These are phyloP conservation scores for Acinonyx jubatus DNA, from an alignment of 2,113 vertebrate species.

Conservation along the genomic window DNA sequence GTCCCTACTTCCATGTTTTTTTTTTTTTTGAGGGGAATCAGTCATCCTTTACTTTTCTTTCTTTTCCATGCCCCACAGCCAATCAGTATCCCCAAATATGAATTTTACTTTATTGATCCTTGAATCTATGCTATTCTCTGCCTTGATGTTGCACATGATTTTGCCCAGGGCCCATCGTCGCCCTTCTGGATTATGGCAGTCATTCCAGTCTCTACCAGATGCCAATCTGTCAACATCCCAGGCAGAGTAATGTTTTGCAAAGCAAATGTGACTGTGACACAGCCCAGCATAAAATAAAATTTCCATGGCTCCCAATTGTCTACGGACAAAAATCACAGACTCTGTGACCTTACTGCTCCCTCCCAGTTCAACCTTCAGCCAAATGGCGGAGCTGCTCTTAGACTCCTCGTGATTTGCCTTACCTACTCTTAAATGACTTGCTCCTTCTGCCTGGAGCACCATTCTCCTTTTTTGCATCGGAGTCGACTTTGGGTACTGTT, in stretches of 20 bases:
- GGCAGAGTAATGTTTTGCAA: background rate
- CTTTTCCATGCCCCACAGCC: background rate
- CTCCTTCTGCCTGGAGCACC: background rate
- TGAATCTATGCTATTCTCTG: background rate
- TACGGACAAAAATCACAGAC: background rate
- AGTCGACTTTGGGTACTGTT: background rate
- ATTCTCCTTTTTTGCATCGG: background rate
- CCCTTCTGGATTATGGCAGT: background rate
- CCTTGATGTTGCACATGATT: background rate
- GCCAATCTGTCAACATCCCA: background rate
- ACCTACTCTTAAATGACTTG: background rate
- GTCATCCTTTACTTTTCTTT: background rate
- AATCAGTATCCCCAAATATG: background rate
- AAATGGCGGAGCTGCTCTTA: background rate
- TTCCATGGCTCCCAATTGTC: background rate
- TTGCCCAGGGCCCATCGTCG: background rate
- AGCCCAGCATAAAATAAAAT: background rate
- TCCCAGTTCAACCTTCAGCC: background rate
- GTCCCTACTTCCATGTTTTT: background rate
- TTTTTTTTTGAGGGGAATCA: background rate
- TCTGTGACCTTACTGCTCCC: too few species aligned
- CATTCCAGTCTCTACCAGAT: background rate
- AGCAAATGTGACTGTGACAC: background rate
- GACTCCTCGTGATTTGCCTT: background rate
- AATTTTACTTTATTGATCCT: background rate